Evolutionary conservation across 2,797 vertebrate species (phyloP), one percentile per base, ranked within the genome.

Genomic region (Eleutherodactylus coqui): DNA sequence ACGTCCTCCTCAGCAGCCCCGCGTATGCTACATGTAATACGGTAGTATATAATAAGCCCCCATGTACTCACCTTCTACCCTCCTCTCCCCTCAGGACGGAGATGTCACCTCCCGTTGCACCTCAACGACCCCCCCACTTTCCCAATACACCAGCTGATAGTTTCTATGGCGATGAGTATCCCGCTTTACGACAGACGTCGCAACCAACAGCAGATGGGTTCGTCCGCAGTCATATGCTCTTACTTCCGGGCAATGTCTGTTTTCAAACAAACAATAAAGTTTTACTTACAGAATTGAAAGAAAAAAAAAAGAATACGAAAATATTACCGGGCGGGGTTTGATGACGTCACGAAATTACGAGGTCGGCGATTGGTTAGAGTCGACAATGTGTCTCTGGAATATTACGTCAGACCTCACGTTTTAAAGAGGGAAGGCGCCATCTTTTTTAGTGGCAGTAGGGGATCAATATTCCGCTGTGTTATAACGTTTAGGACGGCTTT

Each of bases 91-190:
- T 47, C 21, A 47, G 38, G 45, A 70, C 38, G 79, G 62, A 81
- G 60, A 27, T 34, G 3, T 41, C 36, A 43, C 69, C 69, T 72
- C 69, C 69, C 14, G 69, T 38, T 67, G 60, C 62, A 69, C 58
- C 43, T 51, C 72, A 43, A 21, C 55, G 75, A 36, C 47, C 78
- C 85, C n/a, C 51, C 41, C 41, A 5, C 62, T 49, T 32, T 64
- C 29, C 75, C 19, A 45, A 34, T 16, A 19, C 51, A 87, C 69
- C 86, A 87, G 87, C 83, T 88, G 83, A 88, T 79, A 1, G 87
- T 85, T 75, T 69, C 87, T 85, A 85, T 88, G 87, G 73, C 47
- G 47, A 85, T 83, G 29, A 41, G 10, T 13, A 6, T 38, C 2
- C 14, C 38, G 21, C 83, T 82, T 88, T 85, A 85, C 87, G 83